Evolutionary conservation across 2,113 vertebrate genomes (phyloP), one percentile per base, ranked within the genome.

Genomic region (Leptobrachium ailaonicum): DNA sequence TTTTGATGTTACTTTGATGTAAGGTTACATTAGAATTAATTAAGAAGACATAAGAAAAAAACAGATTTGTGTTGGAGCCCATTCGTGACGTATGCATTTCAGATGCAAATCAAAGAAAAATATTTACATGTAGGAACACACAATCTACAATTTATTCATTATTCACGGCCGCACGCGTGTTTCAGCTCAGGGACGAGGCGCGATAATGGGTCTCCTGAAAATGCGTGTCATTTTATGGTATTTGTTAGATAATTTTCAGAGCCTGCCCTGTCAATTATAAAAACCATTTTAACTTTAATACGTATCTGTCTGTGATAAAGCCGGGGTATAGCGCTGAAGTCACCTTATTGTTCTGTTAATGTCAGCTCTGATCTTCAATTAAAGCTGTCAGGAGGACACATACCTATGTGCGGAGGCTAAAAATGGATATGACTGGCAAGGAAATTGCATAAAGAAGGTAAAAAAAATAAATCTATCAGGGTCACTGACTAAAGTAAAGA

Each of bases 101-200:
- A 14, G 12, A 75, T 81, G 71, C 72, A 81, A 81, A 81, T 81
- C 45, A 81, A 32, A 69, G 71, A 75, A 60, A 81, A 81, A 81
- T 81, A 81, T 81, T 81, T 81, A 81, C 79, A 13, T 66, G 56
- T 72, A 79, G 10, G 32, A n/a, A 56, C 60, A 67, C 20, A 32
- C 53, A 75, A 81, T 81, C 72, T 81, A 54, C 66, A 69, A 69
- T 62, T 42, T 8, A 80, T 74, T 2, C 45, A 69, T 81, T 69
- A 81, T 75, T 81, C 79, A 80, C 73, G 20, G 11, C 8, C 54
- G 4, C 32, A 60, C 60, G 53, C 54, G 68, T 74, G n/a, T 62
- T 72, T 60, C 2, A 60, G 11, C 8, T 1, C 56, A 60, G 11
- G 56, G 56, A 60, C 9, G 3, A 60, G 56, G 13, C 56, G 13